Evolutionary conservation across 2,888 invertebrate species (phyloP), one percentile per base, ranked within the genome.

Genomic region (Mythimna lalbum): DNA sequence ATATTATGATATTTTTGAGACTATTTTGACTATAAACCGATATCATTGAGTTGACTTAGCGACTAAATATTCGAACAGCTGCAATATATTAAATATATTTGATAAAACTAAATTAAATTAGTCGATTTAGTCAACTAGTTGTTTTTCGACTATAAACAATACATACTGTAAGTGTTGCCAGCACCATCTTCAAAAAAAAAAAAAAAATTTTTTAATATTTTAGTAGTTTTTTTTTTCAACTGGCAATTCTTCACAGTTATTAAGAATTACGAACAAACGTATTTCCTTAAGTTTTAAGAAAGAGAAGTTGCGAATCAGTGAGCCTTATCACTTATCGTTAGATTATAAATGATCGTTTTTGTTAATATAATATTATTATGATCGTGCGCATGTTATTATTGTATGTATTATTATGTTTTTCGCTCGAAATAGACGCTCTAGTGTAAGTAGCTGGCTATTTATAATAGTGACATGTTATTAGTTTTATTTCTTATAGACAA

Each of bases 291-390:
- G 56, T 31, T 76, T 64, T 73, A 73, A 80, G 60, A 60, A 81
- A 86, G 80, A 80, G 78, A 83, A 73, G 82, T 62, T 86, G 86
- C 78, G 88, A 88, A 90, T 87, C 87, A 86, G 87, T 90, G 90
- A 84, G 79, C 72, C 69, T 65, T 74, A 75, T 74, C 72, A 78
- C 78, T 84, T 73, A 79, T 78, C 68, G 72, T 80, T 76, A 82
- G 72, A 61, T 74, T 67, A 63, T 77, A 90, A 27, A 86, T 90
- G 87, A 86, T 87, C 83, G 85, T 87, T 83, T 83, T 85, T 81
- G 78, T 80, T 85, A 81, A 83, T 81, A 78, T 83, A 81, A 79
- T 81, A 78, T 81, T 78, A 85, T 78, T 79, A 82, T 82, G 75
- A 77, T 69, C 73, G 83, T 80, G 86, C 57, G 87, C 76, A 64